Evolutionary conservation across 2,113 vertebrate genomes (phyloP), one percentile per base, ranked within the genome.

Genomic region (Hippocampus guttulatus): DNA sequence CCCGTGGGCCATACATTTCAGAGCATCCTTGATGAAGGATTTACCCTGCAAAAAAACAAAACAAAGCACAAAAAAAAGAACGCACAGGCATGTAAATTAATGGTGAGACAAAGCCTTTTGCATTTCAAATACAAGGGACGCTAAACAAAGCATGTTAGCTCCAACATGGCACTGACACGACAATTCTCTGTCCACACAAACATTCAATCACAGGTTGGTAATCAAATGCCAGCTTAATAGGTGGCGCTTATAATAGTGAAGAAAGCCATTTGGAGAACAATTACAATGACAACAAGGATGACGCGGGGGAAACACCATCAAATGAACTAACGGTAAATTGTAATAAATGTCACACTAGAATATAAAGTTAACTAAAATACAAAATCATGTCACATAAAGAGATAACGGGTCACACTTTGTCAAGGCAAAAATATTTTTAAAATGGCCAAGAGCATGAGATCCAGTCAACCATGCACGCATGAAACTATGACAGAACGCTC

Each of bases 1-100:
- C 58, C 94, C 95, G 1, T 99, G 95, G 43, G 97, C 97, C 94
- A 99, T 99, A 79, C 97, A 99, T 84, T 94, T 98, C 85, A 99
- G 88, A 83, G 96, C 93, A 55, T 99, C 97, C 88, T 99, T 99
- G 92, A 99, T 99, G 90, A 99, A 99, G 23, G 97, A 99, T 88
- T 98, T 98, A 64, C 97, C 97, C 97, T 99, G 87, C 49, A 79
- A 79, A 84, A 57, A 82, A 77, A 16, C 4, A 5, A 18, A 18
- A 85, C 25, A 81, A 45, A 10, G 10, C 43, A 45, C 43, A 33
- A 38, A 33, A 33, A 38, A 38, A 38, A 38, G 5, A 38, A 38
- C 16, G 80, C 11, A 72, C 38, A 84, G n/a, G 55, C 68, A 69
- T 67, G 55, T 60, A 43, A 38, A 52, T 16, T 67, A 20, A 33